Conservation (phyloP, 2,113 vertebrate genomes). For the Sceloporus undulatus region DNA sequence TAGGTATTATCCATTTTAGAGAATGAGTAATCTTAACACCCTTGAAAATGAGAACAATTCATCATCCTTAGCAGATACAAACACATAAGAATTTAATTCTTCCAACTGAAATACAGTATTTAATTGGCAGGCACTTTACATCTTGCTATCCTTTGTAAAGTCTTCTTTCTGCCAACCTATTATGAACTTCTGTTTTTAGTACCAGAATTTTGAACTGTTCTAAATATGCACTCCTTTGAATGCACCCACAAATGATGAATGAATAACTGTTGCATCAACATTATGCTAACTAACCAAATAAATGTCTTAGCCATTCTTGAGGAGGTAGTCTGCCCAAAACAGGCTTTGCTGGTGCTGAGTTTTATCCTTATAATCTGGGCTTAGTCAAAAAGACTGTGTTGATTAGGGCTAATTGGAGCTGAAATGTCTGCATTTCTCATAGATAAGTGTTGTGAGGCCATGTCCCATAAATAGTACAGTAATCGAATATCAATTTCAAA, state of each 20-base stretch:
- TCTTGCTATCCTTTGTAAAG: slow-evolving; percentile 14
- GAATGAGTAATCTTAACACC: background rate
- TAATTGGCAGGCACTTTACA: background rate
- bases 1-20: background rate
- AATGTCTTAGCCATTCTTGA: slow-evolving; percentile 2
- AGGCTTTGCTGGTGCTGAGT: too few species aligned
- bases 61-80: background rate
- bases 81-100: background rate
- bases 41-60: background rate
- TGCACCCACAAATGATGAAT: background rate
- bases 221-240: slow-evolving; percentile 6
- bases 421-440: background rate
- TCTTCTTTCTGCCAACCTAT: background rate
- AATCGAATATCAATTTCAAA: background rate
- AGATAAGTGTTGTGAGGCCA: background rate
- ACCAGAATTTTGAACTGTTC: slow-evolving; percentile 3
- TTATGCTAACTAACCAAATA: background rate
- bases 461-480: background rate
- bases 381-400: too few species aligned
- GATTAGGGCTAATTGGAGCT: too few species aligned
- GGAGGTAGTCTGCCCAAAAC: background rate
- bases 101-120: background rate
- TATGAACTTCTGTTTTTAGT: too few species aligned
- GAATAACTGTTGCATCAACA: background rate
- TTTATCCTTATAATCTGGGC: too few species aligned